phyloP scores from a whole-genome alignment of 2,888 invertebrate species.

The Lissonota sp. region DNA sequence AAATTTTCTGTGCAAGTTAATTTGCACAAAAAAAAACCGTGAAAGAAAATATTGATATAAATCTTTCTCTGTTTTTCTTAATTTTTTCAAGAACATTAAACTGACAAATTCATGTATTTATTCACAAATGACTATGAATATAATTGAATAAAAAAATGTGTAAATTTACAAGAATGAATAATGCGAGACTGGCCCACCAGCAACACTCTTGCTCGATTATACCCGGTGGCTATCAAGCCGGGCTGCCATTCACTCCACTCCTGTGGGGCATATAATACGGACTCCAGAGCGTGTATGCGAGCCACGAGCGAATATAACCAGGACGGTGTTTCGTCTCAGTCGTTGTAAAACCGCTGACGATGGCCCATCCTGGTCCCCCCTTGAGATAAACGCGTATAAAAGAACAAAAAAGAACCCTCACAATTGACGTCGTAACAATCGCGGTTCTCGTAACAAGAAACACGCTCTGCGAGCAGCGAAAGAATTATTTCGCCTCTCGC shows the following conservation, averaged over 20 bases:
- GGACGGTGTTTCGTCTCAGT: slow-evolving; percentile 73
- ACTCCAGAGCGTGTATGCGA: slow-evolving; percentile 2
- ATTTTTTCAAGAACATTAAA: too few species aligned
- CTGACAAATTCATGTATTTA: too few species aligned
- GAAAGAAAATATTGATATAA: too few species aligned
- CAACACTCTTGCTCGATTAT: slow-evolving; percentile 20
- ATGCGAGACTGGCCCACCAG: slow-evolving; percentile 29
- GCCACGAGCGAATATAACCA: slow-evolving; percentile 60
- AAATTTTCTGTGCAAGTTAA: too few species aligned
- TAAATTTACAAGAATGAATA: slow-evolving; percentile 3
- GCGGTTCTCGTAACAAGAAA: slow-evolving; percentile 5
- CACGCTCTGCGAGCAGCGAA: not conserved
- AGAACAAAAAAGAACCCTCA: not conserved
- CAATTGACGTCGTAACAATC: not conserved
- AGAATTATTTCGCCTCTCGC: not conserved
- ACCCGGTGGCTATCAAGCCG: slow-evolving; percentile 47
- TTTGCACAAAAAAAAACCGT: too few species aligned
- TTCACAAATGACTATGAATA: too few species aligned
- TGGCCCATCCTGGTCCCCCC: slow-evolving; percentile 65
- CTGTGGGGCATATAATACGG: slow-evolving; percentile 4
- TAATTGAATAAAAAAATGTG: not conserved
- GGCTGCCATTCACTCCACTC: slow-evolving; percentile 63
- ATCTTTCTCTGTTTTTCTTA: too few species aligned
- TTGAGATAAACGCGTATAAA: slow-evolving; percentile 25
- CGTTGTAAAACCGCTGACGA: slow-evolving; percentile 73